Conservation (phyloP, 2,113 vertebrate genomes). For the Copsychus sechellarum region DNA sequence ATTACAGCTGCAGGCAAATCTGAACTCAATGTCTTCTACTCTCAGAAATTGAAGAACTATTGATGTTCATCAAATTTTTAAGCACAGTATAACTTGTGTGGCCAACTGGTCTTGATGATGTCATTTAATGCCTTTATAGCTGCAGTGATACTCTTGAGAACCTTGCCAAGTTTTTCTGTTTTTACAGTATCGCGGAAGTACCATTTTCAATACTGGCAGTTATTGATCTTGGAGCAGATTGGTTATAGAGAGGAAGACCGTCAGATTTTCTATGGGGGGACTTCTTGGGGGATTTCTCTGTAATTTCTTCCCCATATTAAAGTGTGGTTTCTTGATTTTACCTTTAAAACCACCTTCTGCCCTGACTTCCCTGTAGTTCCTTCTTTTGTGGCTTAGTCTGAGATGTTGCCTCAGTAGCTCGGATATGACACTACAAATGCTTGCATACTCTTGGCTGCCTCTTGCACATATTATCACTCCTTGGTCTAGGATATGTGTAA, state of each 20-base stretch:
- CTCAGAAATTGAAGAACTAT: not conserved
- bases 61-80: not conserved
- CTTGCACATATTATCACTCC: accelerated
- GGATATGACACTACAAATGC: not conserved
- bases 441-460: not conserved
- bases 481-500: not conserved
- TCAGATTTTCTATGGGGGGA: not conserved
- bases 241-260: not conserved
- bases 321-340: not conserved
- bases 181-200: not conserved
- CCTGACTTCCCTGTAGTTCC: not conserved
- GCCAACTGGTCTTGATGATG: not conserved
- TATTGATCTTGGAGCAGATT: not conserved
- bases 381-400: not conserved
- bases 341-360: not conserved
- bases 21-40: not conserved
- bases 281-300: not conserved
- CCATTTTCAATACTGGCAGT: not conserved
- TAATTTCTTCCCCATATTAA: not conserved
- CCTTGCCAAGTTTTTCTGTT: not conserved
- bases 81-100: not conserved
- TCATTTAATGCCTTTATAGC: not conserved
- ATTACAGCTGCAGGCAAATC: not conserved
- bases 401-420: not conserved
- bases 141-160: not conserved